Evolutionary conservation across 2,113 vertebrate species (phyloP).

Genomic region (Poicephalus gulielmi): DNA sequence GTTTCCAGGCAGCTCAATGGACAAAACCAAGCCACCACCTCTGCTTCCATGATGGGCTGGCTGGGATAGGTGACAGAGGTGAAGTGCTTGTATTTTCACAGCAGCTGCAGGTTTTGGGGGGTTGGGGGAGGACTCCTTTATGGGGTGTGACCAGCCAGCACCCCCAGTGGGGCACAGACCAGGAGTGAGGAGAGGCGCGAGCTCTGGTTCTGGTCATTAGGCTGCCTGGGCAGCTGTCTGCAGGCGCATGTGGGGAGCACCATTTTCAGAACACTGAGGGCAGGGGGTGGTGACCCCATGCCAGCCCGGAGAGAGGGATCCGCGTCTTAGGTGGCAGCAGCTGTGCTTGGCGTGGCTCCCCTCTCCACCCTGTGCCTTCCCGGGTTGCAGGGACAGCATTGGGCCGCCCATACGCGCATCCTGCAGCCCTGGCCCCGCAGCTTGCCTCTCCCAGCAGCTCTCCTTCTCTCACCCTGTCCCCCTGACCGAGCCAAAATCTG

Average conservation of each 20-base stretch:
- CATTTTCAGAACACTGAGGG: neutral
- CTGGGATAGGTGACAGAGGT: neutral
- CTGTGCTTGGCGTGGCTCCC: fast-evolving
- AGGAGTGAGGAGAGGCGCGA: fast-evolving
- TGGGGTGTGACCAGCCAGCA: neutral
- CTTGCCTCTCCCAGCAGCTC: neutral
- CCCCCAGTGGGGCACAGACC: too few relatives aligned
- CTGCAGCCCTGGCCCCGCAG: fast-evolving
- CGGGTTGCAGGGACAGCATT: fast-evolving
- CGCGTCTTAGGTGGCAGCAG: fast-evolving
- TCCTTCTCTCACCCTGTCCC: fast-evolving
- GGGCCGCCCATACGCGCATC: fast-evolving
- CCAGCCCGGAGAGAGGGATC: fast-evolving
- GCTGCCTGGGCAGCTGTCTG: neutral
- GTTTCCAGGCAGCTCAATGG: neutral
- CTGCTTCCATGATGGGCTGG: neutral
- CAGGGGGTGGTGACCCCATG: too few relatives aligned
- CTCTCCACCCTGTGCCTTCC: fast-evolving
- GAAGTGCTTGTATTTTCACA: neutral
- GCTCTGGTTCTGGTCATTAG: too few relatives aligned
- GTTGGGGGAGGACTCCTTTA: fast-evolving
- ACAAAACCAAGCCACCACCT: neutral
- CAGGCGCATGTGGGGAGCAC: fast-evolving
- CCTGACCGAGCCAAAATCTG: too few relatives aligned
- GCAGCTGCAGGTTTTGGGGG: neutral